Conservation (phyloP, 2,113 vertebrate species). For the Xiphias gladius region DNA sequence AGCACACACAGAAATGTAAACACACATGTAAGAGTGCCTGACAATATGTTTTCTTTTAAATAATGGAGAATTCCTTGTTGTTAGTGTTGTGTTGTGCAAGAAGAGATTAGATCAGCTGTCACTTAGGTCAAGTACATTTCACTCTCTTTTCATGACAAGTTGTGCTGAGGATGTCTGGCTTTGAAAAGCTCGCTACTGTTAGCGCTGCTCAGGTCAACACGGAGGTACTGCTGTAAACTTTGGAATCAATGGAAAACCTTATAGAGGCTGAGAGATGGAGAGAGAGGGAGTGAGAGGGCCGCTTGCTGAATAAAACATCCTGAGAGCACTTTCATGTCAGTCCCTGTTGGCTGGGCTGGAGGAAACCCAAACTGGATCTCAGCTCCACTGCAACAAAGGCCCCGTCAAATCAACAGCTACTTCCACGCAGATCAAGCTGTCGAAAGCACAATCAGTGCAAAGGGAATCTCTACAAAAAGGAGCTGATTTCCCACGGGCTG, state of each 20-base stretch:
- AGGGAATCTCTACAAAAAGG: conserved; percentile 67
- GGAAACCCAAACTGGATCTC: conserved; percentile 69
- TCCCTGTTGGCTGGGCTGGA: conserved; percentile 56
- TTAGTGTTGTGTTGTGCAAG: not conserved
- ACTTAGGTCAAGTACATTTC: not conserved
- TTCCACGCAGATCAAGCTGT: conserved; percentile 56
- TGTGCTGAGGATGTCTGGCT: conserved; percentile 21
- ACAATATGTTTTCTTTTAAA: not conserved
- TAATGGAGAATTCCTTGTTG: not conserved
- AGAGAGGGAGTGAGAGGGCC: not conserved
- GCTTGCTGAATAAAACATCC: conserved; percentile 74
- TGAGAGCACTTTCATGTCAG: conserved; percentile 68
- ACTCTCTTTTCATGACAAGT: not conserved
- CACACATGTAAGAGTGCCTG: conserved; percentile 3
- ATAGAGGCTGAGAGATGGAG: conserved; percentile 16
- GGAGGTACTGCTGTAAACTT: conserved; percentile 36
- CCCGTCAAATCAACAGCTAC: conserved; percentile 62
- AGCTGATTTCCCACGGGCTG: conserved; percentile 63
- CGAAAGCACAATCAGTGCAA: conserved; percentile 56
- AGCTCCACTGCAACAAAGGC: conserved; percentile 55
- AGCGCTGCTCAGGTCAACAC: conserved; percentile 2
- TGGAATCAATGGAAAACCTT: conserved; percentile 51
- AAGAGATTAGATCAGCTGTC: conserved; percentile 28
- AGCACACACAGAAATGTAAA: not conserved
- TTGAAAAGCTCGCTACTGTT: conserved; percentile 6